These are phyloP conservation scores for Protomyctophum bolini DNA, from an alignment of 2,113 vertebrate genomes.

Conservation along the genomic window DNA sequence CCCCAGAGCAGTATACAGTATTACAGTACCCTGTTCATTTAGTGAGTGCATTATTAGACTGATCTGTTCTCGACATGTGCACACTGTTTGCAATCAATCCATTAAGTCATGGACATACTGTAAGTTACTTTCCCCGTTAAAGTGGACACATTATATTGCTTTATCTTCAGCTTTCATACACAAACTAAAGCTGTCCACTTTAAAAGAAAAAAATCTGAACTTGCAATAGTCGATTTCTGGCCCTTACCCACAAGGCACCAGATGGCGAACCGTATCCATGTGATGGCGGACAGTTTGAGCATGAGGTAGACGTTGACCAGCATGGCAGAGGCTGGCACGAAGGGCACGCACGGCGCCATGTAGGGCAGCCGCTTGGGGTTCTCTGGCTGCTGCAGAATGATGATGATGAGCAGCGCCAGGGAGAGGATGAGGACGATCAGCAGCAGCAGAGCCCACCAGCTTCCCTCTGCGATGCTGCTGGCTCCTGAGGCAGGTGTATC, in stretches of 20 bases:
- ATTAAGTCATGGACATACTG: no score
- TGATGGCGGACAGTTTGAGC: conserved; percentile 97
- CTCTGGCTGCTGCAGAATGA: conserved; percentile 96
- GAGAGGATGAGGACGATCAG: conserved; percentile 69
- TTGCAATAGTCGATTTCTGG: no score
- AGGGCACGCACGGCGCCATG: conserved; percentile 97
- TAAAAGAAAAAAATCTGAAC: no score
- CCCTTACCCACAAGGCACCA: conserved; percentile 95
- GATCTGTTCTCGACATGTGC: no score
- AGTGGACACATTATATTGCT: no score
- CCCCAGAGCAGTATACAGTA: no score
- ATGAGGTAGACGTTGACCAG: conserved; percentile 99
- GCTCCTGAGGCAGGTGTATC: conserved; percentile 58
- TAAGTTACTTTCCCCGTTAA: no score
- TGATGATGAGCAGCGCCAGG: conserved; percentile 80
- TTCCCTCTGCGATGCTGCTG: conserved; percentile 82
- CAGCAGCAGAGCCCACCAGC: conserved; percentile 94
- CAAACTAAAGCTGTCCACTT: no score
- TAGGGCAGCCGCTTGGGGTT: conserved; percentile 97
- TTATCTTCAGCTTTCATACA: no score
- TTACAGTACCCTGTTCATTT: no score
- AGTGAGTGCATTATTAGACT: no score
- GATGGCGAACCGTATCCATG: conserved; percentile 95
- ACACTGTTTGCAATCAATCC: no score
- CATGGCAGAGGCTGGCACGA: conserved; percentile 94